Evolutionary conservation across 2,113 vertebrate species (phyloP).

Genomic region (Cottus gobio): DNA sequence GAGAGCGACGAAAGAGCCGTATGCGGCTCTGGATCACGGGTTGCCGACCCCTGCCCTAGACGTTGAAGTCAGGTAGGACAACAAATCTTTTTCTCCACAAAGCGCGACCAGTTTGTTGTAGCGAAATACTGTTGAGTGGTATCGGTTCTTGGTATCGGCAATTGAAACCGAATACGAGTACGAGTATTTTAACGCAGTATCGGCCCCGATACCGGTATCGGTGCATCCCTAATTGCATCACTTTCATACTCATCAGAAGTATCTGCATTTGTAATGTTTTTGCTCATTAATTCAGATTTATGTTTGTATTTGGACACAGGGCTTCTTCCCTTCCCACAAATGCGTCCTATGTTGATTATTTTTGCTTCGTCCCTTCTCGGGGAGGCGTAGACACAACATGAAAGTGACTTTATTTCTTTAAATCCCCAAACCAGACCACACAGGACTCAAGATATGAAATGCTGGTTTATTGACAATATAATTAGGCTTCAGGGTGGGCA

Average conservation of each 20-base stretch:
- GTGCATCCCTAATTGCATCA: no score
- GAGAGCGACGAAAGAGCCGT: no score
- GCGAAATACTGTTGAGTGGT: no score
- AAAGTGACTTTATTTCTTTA: constrained; percentile 7
- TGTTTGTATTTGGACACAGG: neutral
- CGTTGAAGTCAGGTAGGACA: no score
- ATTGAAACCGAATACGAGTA: no score
- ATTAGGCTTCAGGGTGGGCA: constrained; percentile 28
- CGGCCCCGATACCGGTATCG: no score
- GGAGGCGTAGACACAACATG: neutral
- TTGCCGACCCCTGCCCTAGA: no score
- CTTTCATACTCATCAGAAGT: neutral
- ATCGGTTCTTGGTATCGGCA: no score
- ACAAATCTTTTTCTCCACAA: no score
- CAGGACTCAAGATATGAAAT: constrained; percentile 31
- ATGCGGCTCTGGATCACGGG: no score
- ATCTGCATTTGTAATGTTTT: neutral
- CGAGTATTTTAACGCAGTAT: no score
- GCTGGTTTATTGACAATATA: constrained; percentile 36
- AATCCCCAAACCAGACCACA: constrained; percentile 17
- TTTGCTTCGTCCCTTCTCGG: neutral
- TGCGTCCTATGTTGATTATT: neutral
- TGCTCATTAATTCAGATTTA: neutral
- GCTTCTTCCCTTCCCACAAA: constrained; percentile 1
- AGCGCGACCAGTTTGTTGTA: no score